Conservation (phyloP, 2,113 vertebrate genomes). For the Meleagris gallopavo region DNA sequence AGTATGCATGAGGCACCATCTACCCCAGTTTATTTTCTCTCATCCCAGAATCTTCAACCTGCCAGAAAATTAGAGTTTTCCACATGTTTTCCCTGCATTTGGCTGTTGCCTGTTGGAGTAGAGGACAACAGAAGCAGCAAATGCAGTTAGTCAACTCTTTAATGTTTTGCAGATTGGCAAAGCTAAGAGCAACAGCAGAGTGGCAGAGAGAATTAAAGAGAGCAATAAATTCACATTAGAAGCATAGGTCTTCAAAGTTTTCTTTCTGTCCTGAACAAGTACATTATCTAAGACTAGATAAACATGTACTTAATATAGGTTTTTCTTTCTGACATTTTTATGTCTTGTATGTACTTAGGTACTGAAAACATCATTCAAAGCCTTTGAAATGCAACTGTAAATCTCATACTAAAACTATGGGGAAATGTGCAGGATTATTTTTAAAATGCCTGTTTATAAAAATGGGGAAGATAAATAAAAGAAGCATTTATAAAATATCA, state of each 20-base stretch:
- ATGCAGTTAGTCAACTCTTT: slow-evolving; percentile 1
- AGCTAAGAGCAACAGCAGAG: slow-evolving; percentile 10
- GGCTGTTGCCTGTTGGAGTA: neutral
- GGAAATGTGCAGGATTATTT: neutral
- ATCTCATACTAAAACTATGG: neutral
- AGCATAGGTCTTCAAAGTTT: neutral
- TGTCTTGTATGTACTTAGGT: neutral
- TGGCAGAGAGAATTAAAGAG: neutral
- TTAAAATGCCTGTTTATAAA: neutral
- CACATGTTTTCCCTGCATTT: neutral
- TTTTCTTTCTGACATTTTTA: neutral
- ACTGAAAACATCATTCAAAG: neutral
- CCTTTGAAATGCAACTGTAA: neutral
- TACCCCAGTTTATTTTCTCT: neutral
- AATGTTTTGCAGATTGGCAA: neutral
- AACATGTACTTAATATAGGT: neutral
- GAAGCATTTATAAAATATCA: neutral
- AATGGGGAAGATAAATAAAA: neutral
- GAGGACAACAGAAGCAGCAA: neutral
- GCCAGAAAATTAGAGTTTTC: slow-evolving; percentile 6
- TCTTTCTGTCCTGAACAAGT: neutral
- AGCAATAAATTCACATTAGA: neutral
- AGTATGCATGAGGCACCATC: neutral
- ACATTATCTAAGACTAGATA: neutral
- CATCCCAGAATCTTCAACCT: neutral